These are phyloP conservation scores for Baccha elongata DNA, from an alignment of 2,888 invertebrate genomes.

Conservation along the genomic window DNA sequence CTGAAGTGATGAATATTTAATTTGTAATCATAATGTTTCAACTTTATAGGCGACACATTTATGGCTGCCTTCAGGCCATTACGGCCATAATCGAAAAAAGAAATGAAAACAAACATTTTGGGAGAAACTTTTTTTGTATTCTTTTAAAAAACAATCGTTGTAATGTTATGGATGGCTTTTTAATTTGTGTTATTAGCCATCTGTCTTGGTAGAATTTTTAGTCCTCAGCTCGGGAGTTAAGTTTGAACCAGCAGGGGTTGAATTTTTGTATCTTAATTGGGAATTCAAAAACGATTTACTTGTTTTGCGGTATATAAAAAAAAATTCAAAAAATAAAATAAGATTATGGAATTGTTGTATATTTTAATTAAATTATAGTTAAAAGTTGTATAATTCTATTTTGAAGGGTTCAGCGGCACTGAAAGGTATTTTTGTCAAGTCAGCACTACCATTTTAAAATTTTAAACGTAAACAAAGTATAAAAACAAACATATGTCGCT, in stretches of 20 bases:
- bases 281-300: not conserved
- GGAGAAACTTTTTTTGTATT: constrained; percentile 2
- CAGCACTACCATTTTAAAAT: too few relatives aligned
- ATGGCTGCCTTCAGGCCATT: constrained; percentile 6
- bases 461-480: too few relatives aligned
- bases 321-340: not conserved
- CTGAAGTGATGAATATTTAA: constrained; percentile 63
- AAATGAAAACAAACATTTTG: not conserved
- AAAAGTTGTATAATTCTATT: too few relatives aligned
- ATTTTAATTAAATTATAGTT: too few relatives aligned
- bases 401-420: too few relatives aligned
- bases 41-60: constrained; percentile 61
- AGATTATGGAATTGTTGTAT: too few relatives aligned
- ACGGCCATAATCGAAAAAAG: not conserved
- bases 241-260: not conserved
- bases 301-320: not conserved
- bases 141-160: not conserved
- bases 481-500: too few relatives aligned
- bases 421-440: too few relatives aligned
- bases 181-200: constrained; percentile 17
- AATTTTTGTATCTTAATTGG: not conserved
- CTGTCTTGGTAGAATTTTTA: not conserved
- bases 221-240: not conserved
- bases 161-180: constrained; percentile 30
- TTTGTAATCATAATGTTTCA: constrained; percentile 55